These are phyloP conservation scores for Phymastichus coffea DNA, from an alignment of 1,140 invertebrate species.

Conservation along the genomic window DNA sequence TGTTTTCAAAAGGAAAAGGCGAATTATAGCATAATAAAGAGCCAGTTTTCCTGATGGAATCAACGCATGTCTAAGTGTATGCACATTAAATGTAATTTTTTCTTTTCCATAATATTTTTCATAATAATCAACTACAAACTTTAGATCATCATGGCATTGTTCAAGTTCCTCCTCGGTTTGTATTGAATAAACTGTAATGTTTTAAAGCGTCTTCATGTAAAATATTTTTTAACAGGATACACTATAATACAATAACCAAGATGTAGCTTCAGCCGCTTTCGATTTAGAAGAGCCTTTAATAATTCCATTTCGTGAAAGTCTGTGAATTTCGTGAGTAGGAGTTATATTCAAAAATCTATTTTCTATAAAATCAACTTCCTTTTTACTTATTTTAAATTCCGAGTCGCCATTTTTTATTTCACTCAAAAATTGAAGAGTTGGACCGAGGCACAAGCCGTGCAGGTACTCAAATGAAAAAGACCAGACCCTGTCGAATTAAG, in stretches of 20 bases:
- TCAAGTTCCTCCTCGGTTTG: slow-evolving; percentile 1
- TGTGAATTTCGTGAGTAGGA: too few relatives aligned
- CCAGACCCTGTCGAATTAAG: slow-evolving; percentile 30
- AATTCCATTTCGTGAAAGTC: too few relatives aligned
- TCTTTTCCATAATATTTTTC: slow-evolving; percentile 11
- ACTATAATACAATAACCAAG: slow-evolving; percentile 14
- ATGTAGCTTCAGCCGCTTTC: not conserved
- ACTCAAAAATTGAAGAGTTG: slow-evolving; percentile 12
- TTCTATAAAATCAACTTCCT: not conserved
- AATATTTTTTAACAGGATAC: slow-evolving; percentile 6
- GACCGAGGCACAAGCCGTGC: slow-evolving; percentile 26
- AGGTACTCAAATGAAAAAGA: slow-evolving; percentile 30
- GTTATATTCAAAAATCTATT: not conserved
- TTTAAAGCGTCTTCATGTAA: slow-evolving; percentile 8
- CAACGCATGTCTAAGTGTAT: slow-evolving; percentile 7
- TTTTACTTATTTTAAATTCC: not conserved
- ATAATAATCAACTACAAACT: slow-evolving; percentile 8
- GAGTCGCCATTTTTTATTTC: slow-evolving; percentile 7
- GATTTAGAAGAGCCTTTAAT: too few relatives aligned
- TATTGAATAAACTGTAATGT: slow-evolving; percentile 7
- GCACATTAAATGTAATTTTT: slow-evolving; percentile 19
- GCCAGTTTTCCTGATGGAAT: slow-evolving; percentile 13
- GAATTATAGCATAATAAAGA: slow-evolving; percentile 18
- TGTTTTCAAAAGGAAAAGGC: slow-evolving; percentile 9
- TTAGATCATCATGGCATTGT: slow-evolving; percentile 15